A percentile compares a stretch with the other conserved stretches of the same genome.
Evolutionary conservation across 2,113 vertebrate species (phyloP).

Genomic region (Osmerus eperlanus): DNA sequence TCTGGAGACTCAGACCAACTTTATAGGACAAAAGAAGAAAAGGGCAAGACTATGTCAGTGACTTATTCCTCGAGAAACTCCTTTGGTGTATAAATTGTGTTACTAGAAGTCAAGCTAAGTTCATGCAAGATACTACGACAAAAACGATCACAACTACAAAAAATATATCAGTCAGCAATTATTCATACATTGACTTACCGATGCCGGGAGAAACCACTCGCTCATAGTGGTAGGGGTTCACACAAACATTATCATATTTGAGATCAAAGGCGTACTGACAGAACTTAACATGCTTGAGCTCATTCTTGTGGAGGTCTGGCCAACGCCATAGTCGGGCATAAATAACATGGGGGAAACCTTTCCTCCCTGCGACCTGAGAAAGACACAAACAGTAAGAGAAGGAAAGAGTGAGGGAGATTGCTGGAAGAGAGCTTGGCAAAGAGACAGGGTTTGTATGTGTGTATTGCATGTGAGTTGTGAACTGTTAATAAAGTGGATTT

Average conservation of each 20-base stretch:
- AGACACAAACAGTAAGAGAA: neutral
- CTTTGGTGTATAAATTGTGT: too few species aligned
- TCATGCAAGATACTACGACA: neutral
- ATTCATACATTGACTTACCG: constrained; percentile 47
- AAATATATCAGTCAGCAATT: neutral
- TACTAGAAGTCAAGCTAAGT: neutral
- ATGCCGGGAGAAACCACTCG: constrained; percentile 73
- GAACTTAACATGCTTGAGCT: constrained; percentile 79
- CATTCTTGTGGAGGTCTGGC: constrained; percentile 81
- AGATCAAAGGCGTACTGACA: constrained; percentile 81
- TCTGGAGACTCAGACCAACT: constrained; percentile 75
- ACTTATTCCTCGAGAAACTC: too few species aligned
- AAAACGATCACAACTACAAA: too few species aligned
- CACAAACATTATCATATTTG: constrained; percentile 76
- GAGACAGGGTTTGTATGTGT: neutral
- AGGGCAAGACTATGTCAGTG: neutral
- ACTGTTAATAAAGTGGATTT: too few species aligned
- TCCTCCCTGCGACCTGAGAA: constrained; percentile 74
- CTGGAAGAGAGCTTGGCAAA: too few species aligned
- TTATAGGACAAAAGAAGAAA: neutral
- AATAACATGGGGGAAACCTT: constrained; percentile 78
- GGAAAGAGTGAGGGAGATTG: neutral
- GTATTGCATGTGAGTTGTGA: too few species aligned
- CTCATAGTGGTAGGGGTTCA: constrained; percentile 78
- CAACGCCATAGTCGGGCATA: constrained; percentile 77